Base-by-base conservation (phyloP, 2,797 vertebrate species). In the Fundulus diaphanus region DNA sequence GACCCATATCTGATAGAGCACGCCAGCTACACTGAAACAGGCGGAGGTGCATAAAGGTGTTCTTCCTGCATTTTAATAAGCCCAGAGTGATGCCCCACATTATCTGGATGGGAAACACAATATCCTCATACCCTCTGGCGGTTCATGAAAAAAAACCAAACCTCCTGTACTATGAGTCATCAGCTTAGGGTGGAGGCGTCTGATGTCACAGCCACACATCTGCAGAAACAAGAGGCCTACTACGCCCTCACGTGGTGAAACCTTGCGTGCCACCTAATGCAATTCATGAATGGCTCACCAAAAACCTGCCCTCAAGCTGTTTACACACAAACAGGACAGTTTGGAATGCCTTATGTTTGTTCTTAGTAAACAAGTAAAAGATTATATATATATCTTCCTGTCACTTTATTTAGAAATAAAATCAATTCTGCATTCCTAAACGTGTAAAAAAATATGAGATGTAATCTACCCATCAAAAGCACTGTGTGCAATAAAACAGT, bases 121-220 rank as follows among this genome's bases (percentile, higher is more conserved):
- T 92, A 91, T 93, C 86, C 90, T 90, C 87, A 90, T 88, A 81
- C 89, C 89, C 93, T 92, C 88, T 92, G 88, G 89, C 89, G 91
- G 89, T 79, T 87, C 59, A 51, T 74, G 33, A 29, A 72, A 48
- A 80, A 74, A 31, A 51, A 35, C 5, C 13, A 16, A 70, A 78
- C 73, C 79, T 89, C 82, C 89, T 89, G 80, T 86, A 81, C 79
- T 77, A 90, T 94, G 92, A 93, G 79, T 94, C 92, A 93, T 92
- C 85, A 52, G 79, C 80, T 75, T 22, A 72, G 77, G 75, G 69
- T 76, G 86, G 87, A 73, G 87, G 84, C 1, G 77, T 67, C 52
- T 83, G 74, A 87, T 74, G 61, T 87, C 74, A 87, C 73, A 54
- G 78, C 56, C 52, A 63, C 51, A 22, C 76, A 74, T 77, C 72